A percentile compares a stretch with the other conserved stretches of the same genome.
These are phyloP conservation scores for Monarcha castaneiventris DNA, from an alignment of 2,113 vertebrate genomes.

Conservation along the genomic window DNA sequence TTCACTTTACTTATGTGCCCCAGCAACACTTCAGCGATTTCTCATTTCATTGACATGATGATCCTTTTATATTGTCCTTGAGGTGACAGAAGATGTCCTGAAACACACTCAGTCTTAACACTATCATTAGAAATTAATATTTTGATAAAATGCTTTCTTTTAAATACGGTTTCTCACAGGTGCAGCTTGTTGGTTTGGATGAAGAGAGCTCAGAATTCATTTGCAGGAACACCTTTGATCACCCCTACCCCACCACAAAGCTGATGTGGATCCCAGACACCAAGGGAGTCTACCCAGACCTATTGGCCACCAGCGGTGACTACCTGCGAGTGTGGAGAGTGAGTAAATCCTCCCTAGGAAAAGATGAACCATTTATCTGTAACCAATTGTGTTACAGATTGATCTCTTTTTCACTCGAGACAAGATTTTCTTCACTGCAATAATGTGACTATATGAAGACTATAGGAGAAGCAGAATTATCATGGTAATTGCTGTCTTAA, in stretches of 20 bases:
- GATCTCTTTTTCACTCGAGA: not conserved
- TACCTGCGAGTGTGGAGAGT: conserved; percentile 98
- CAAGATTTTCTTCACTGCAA: not conserved
- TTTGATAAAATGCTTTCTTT: not conserved
- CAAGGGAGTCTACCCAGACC: conserved; percentile 96
- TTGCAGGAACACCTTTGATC: conserved; percentile 97
- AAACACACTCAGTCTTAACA: not conserved
- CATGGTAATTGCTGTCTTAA: not conserved
- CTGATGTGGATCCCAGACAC: conserved; percentile 99
- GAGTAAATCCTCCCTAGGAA: conserved; percentile 24
- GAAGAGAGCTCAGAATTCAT: conserved; percentile 98
- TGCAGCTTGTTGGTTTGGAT: conserved; percentile 95
- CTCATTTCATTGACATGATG: not conserved
- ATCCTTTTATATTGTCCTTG: not conserved
- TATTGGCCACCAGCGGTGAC: conserved; percentile 95
- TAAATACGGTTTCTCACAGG: conserved; percentile 71
- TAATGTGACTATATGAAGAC: not conserved
- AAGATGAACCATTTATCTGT: not conserved
- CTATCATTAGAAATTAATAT: not conserved
- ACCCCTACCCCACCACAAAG: conserved; percentile 97
- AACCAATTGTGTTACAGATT: not conserved
- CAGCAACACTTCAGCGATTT: not conserved
- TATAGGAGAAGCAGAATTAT: not conserved
- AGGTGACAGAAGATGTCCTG: not conserved
- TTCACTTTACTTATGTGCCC: not conserved